Evolutionary conservation across 2,888 invertebrate genomes (phyloP), one percentile per base, ranked within the genome.

Genomic region (Tinea pellionella): DNA sequence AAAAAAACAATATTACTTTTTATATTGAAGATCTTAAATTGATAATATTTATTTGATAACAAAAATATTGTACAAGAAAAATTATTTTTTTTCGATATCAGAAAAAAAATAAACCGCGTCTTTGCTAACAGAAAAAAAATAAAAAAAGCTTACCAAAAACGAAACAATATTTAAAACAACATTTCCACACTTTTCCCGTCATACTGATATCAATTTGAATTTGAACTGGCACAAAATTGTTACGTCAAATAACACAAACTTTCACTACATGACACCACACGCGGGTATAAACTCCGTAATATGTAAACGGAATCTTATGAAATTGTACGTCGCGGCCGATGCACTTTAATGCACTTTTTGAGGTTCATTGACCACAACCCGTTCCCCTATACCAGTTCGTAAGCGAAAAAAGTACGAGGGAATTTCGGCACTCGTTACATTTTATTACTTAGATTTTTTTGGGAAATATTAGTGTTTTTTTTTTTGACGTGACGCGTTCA

Each of bases 181-280:
- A 15, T 57, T 57, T 57, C 12, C 57, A 57, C 30, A 32, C 70
- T 68, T 75, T 74, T 80, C 80, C 78, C 78, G 84, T 78, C 85
- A 85, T 83, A 74, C 67, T 69, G 62, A 68, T 72, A 66, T 66
- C 53, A 16, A 24, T 24, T 9, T 24, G 2, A 18, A n/a, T 12
- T 16, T 9, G 15, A 24, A 29, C 24, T 24, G 24, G 6, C n/a
- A 41, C 57, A 30, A 57, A 57, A 47, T 24, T 6, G 55, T 84
- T 85, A 79, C 85, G 85, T 84, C 83, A 85, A 29, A 57, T 57
- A n/a, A 16, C 30, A 32, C 61, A 82, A 53, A 85, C 86, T 86
- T 86, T 86, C 86, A 85, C 85, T 82, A 69, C 70, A 73, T 70
- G 69, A 29, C 18, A 13, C 68, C 30, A 16, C 19, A 47, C 47